Percentiles rank a stretch among this genome's conserved stretches.
Conservation (phyloP, 2,888 invertebrate species). For the Archaeoteleia sp. region DNA sequence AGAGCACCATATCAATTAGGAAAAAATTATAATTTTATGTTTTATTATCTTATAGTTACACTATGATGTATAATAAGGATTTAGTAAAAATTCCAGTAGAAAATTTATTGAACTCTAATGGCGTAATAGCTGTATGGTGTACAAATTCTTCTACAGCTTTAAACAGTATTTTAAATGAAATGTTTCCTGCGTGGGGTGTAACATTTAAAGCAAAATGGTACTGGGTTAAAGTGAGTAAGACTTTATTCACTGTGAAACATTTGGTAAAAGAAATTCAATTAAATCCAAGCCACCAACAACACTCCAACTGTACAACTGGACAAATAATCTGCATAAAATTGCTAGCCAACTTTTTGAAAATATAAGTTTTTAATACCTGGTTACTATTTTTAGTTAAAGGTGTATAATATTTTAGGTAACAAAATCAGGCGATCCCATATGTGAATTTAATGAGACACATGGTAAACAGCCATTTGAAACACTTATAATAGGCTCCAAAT, state of each 20-base stretch:
- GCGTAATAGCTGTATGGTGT: conserved; percentile 92
- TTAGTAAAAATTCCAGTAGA: conserved; percentile 83
- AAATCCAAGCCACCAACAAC: no score
- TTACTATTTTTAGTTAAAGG: no score
- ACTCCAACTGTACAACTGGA: no score
- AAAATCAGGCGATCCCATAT: conserved; percentile 80
- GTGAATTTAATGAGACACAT: conserved; percentile 79
- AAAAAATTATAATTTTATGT: conserved; percentile 14
- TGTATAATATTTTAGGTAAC: conserved; percentile 79
- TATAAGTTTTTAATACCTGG: no score
- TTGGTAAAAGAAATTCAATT: no score
- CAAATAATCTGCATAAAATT: no score
- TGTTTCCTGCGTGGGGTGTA: conserved; percentile 88
- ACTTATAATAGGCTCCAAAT: conserved; percentile 80
- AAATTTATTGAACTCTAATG: conserved; percentile 78
- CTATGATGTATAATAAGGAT: conserved; percentile 86
- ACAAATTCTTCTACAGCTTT: conserved; percentile 88
- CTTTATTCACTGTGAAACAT: no score
- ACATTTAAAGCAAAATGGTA: conserved; percentile 84
- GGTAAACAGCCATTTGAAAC: conserved; percentile 94
- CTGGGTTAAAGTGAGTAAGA: conserved; percentile 90
- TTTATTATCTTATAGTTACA: conserved; percentile 78
- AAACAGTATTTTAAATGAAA: conserved; percentile 80
- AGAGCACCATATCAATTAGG: conserved; percentile 25
- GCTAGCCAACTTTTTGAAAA: no score